These are phyloP conservation scores for Ceratina calcarata DNA, from an alignment of 1,140 invertebrate species.

Conservation along the genomic window DNA sequence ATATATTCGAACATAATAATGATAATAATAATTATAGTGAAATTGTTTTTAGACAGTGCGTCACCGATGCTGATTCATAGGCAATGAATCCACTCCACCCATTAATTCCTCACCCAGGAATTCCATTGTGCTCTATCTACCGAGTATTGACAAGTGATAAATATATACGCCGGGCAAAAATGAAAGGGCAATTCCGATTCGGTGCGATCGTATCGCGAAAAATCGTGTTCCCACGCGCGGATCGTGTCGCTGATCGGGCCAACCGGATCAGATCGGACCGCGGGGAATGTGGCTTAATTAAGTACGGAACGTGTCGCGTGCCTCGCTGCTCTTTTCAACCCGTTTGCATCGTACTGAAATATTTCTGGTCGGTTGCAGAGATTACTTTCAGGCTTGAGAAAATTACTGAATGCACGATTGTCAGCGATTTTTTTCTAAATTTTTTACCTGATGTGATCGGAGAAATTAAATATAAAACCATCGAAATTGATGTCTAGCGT, in stretches of 20 bases:
- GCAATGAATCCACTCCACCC: conserved; percentile 8
- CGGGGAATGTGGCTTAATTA: conserved; percentile 49
- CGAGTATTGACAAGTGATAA: neutral
- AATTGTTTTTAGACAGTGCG: too few species aligned
- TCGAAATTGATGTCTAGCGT: too few species aligned
- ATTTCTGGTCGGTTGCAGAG: too few species aligned
- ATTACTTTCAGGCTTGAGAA: neutral
- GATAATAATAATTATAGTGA: too few species aligned
- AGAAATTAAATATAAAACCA: too few species aligned
- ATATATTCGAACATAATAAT: too few species aligned
- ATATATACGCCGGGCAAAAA: neutral
- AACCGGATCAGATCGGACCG: conserved; percentile 27
- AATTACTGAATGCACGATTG: neutral
- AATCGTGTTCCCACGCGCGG: neutral
- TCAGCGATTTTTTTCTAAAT: too few species aligned
- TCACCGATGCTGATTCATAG: neutral
- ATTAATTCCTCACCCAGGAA: conserved; percentile 5
- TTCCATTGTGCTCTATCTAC: too few species aligned
- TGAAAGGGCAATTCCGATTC: conserved; percentile 20
- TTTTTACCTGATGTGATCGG: too few species aligned
- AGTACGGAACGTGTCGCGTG: conserved; percentile 26
- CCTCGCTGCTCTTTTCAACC: conserved; percentile 40
- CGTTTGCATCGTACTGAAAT: conserved; percentile 8
- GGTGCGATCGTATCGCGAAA: conserved; percentile 26
- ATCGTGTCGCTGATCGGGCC: neutral